Evolutionary conservation across 2,113 vertebrate species (phyloP), one percentile per base, ranked within the genome.

Genomic region (Platycercus adscitus): DNA sequence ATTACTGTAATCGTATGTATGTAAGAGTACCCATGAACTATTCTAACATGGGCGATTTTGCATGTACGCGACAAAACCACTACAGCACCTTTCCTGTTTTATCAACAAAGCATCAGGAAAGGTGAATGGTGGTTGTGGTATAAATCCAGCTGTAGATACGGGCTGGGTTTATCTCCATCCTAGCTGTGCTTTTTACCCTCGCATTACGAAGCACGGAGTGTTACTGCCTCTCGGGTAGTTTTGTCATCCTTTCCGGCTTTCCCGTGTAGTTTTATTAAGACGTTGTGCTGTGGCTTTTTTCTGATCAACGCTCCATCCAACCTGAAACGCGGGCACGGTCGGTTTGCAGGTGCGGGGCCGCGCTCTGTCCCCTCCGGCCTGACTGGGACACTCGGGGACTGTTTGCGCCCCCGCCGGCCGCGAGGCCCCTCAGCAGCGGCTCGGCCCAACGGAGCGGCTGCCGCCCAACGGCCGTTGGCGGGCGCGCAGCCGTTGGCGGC

Each of bases 101-200:
- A 35, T 80, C 70, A 39, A 35, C 77, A 98, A 98, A 98, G 98
- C 33, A 37, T 98, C 93, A 97, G 91, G 95, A 98, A 97, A 7
- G 98, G 98, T 89, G 68, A 98, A 98, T 82, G 81, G 97, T 11
- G 98, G 98, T 28, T 60, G 43, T 72, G 99, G 98, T 52, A 86
- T 98, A 83, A 99, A 98, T 64, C 98, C 98, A 3, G 98, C 98
- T 19, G 88, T 98, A 56, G 98, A 97, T 91, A 95, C 97, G 8
- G 98, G 98, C 12, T 97, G 98, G 98, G 98, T 98, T 96, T 47
- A 96, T 66, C 26, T 5, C 10, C n/a, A 35, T 3, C 10, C 9
- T 18, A 49, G 58, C 56, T 19, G 9, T 4, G 43, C 26, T 0
- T 24, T 33, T 49, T 13, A 11, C 35, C 23, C 29, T 4, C 5